Evolutionary conservation across 2,888 invertebrate species (phyloP), one percentile per base, ranked within the genome.

Genomic region (Brachyptera risi): DNA sequence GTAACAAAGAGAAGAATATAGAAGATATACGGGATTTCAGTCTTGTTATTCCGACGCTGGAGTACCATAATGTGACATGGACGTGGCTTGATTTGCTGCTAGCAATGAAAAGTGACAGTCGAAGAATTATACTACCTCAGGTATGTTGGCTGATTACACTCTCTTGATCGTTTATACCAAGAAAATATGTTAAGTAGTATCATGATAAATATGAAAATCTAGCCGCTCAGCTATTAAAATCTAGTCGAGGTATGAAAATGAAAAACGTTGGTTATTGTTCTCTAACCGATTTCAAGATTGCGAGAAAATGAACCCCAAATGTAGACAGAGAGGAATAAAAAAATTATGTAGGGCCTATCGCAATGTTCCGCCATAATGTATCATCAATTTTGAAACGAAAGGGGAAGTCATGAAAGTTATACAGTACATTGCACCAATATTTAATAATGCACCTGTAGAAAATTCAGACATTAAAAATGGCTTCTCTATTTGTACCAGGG

Each of bases 61-160:
- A 99, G 76, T 99, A 97, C 76, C 98, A 99, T 75, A 98, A 99
- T 75, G 92, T 95, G 59, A 98, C 97, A 2, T 99, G 99, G 99
- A 99, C 98, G 0, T 99, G 99, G 99, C 83, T 99, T 23, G 99
- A 99, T 78, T 80, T 99, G 68, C 79, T 98, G 65, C 80, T 98
- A 71, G 96, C 96, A 1, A 92, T 98, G 80, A 94, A 98, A 77
- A 93, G 88, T 68, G 94, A 96, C 68, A 94, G 92, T 59, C 86
- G 96, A 68, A 84, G 91, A 69, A 94, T 86, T 17, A 87, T 92
- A 64, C 76, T 94, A 15, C 88, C 92, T 42, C 91, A 92, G 79
- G 86, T n/a, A n/a, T n/a, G n/a, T n/a, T n/a, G n/a, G n/a, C n/a
- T 85, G 70, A 15, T 15, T n/a, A 40, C 15, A 4, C 7, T 11